These are phyloP conservation scores for Branchinecta sandiegonensis DNA, from an alignment of 2,888 invertebrate species.

Conservation along the genomic window DNA sequence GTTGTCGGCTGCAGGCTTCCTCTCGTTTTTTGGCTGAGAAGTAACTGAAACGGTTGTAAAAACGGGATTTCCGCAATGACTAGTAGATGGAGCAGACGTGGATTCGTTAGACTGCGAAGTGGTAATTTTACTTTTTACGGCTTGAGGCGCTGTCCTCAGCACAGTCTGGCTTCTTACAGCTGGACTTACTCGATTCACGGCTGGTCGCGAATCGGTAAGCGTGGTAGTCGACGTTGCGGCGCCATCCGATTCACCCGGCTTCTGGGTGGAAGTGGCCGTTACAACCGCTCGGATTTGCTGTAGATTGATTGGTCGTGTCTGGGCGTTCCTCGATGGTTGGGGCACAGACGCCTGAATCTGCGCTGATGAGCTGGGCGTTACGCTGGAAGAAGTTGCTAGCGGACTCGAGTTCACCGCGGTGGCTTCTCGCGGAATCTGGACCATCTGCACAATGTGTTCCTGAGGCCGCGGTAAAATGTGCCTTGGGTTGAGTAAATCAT, in stretches of 20 bases:
- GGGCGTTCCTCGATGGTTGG: neutral
- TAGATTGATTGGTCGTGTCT: slow-evolving; percentile 4
- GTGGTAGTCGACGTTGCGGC: neutral
- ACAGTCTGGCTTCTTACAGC: slow-evolving; percentile 7
- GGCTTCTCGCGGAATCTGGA: slow-evolving; percentile 13
- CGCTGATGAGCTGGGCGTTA: neutral
- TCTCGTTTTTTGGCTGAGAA: slow-evolving; percentile 2
- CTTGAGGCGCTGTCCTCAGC: neutral
- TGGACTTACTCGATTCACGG: neutral
- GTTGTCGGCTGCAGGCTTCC: neutral
- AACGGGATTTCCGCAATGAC: neutral
- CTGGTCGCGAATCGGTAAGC: neutral
- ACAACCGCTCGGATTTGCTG: slow-evolving; percentile 10
- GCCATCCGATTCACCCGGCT: neutral
- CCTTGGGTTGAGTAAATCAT: neutral
- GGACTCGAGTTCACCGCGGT: neutral
- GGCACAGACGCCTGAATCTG: slow-evolving; percentile 3
- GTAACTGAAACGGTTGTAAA: neutral
- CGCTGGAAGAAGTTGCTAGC: neutral
- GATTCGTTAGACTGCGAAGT: neutral
- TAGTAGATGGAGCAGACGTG: neutral
- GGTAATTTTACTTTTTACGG: neutral
- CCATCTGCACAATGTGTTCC: slow-evolving; percentile 9
- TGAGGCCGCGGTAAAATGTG: slow-evolving; percentile 11
- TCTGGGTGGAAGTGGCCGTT: neutral